Conservation (phyloP, 2,113 vertebrate species). For the Upupa epops region DNA sequence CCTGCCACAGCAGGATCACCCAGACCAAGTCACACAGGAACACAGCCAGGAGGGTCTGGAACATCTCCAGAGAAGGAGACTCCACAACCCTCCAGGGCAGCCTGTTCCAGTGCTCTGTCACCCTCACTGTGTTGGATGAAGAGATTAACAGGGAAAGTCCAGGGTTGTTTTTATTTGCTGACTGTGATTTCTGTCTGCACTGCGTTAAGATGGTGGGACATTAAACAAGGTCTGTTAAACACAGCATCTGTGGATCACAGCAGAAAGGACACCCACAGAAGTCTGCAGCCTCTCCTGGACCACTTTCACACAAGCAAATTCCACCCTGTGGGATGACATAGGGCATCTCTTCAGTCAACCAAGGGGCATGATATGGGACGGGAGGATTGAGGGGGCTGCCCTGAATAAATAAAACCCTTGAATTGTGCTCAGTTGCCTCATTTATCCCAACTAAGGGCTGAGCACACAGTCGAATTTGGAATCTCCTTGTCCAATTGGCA, state of each 20-base stretch:
- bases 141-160: background rate
- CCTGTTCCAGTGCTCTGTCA: no score
- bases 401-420: background rate
- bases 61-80: no score
- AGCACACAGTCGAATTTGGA: background rate
- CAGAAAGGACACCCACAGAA: background rate
- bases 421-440: background rate
- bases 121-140: background rate
- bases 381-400: background rate
- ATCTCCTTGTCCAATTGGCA: background rate
- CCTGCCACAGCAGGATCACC: no score
- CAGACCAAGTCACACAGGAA: no score
- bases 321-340: background rate
- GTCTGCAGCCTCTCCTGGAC: background rate
- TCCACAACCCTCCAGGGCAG: no score
- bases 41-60: no score
- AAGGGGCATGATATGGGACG: fast-evolving
- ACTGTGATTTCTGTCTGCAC: background rate
- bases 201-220: background rate
- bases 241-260: background rate
- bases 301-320: background rate
- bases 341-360: background rate
- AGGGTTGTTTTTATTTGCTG: background rate
- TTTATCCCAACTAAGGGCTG: background rate
- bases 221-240: background rate